These are phyloP conservation scores for Porites lobata DNA, from an alignment of 92 coral and sea anemone genomes.

Conservation along the genomic window DNA sequence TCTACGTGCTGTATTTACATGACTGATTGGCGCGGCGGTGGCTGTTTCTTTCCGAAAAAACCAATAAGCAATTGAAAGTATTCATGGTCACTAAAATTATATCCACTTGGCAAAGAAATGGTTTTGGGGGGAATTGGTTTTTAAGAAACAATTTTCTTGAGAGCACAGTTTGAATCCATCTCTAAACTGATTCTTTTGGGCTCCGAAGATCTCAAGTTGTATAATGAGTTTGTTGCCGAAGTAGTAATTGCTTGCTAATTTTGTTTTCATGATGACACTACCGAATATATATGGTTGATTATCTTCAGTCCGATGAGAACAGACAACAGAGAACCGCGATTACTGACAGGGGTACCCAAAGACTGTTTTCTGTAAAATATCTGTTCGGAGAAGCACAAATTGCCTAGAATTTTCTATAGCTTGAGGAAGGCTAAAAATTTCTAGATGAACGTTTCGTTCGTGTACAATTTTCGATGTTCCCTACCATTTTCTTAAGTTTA, in stretches of 20 bases:
- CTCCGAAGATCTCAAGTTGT: not conserved
- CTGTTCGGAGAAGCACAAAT: no score
- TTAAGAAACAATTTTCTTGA: conserved; percentile 1
- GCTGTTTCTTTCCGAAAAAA: not conserved
- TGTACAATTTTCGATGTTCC: no score
- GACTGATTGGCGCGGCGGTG: not conserved
- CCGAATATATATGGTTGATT: no score
- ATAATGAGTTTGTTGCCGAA: not conserved
- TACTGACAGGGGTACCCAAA: no score
- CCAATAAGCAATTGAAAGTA: not conserved
- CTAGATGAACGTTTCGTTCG: no score
- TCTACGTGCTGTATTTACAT: not conserved
- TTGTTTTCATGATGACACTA: no score
- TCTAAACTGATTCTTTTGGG: not conserved
- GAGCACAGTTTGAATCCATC: not conserved
- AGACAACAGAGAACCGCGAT: no score
- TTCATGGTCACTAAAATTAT: not conserved
- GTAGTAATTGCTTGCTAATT: not conserved
- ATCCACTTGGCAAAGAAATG: not conserved
- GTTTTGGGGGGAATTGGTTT: not conserved
- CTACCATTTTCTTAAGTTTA: no score
- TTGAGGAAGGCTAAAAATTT: no score
- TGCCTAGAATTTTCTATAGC: no score
- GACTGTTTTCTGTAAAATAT: no score
- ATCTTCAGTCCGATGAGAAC: no score